Evolutionary conservation across 1,140 invertebrate genomes (phyloP).

Genomic region (Neuroterus valhalla): DNA sequence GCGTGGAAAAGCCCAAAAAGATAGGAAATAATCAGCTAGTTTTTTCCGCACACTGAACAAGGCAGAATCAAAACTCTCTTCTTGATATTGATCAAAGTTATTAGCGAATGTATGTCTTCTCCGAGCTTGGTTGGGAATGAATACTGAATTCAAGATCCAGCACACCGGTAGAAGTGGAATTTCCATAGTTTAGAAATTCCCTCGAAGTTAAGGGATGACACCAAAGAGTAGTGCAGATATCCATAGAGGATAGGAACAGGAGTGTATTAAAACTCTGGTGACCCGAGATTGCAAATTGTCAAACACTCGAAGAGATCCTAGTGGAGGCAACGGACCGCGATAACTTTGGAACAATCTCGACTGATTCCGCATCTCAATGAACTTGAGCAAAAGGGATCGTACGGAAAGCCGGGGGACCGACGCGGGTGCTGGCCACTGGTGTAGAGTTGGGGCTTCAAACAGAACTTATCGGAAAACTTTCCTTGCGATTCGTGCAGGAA

Average conservation of each 20-base stretch:
- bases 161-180: too few relatives aligned
- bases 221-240: constrained; percentile 9
- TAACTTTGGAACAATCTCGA: constrained; percentile 49
- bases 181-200: too few relatives aligned
- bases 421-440: constrained; percentile 47
- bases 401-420: not conserved
- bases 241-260: constrained; percentile 2
- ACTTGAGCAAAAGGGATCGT: constrained; percentile 32
- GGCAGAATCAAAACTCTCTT: too few relatives aligned
- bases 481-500: constrained; percentile 30
- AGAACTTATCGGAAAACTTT: constrained; percentile 51
- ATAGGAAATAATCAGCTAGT: too few relatives aligned
- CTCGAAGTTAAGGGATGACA: not conserved
- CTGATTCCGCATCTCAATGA: constrained; percentile 51
- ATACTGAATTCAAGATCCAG: too few relatives aligned
- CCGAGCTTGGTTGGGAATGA: too few relatives aligned
- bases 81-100: too few relatives aligned
- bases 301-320: constrained; percentile 19
- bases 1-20: too few relatives aligned
- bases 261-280: constrained; percentile 29
- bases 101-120: too few relatives aligned
- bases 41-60: too few relatives aligned
- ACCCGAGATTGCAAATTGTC: constrained; percentile 43
- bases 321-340: constrained; percentile 28
- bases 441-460: constrained; percentile 44